Evolutionary conservation across 2,113 vertebrate species (phyloP), one percentile per base, ranked within the genome.

Genomic region (Pangasianodon hypophthalmus): DNA sequence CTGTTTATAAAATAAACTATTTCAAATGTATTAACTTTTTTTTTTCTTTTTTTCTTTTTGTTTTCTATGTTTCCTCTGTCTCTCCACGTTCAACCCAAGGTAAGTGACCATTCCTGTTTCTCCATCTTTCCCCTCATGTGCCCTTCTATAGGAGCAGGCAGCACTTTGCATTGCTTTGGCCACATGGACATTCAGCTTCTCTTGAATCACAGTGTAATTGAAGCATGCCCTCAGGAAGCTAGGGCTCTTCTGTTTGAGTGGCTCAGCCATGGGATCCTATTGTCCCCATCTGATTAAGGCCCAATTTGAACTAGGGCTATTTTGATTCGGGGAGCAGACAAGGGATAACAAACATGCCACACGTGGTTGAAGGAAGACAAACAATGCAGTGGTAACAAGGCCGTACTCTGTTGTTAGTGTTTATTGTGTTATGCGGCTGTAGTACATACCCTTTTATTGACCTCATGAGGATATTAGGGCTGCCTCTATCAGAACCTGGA

Each of bases 281-380:
- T 89, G 84, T 88, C 69, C 77, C 50, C 81, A 46, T 87, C 46
- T 84, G 50, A 58, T 82, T 84, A 77, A 86, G 58, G 58, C 80
- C 84, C 75, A 18, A 85, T 79, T 77, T 85, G 85, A 87, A 69
- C 86, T 54, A 37, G 37, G 52, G 67, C 41, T 54, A 32, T 73
- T 90, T 89, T 85, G 85, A 90, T 89, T 75, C 52, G 8, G 64
- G 75, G 75, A 91, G 41, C 50, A 79, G 84, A 69, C 9, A 69
- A 41, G 46, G 26, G 50, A 50, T 48, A 69, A 85, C 58, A 54
- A 80, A 64, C 56, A 80, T 32, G 46, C 69, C 54, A 16, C 69
- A 16, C 0, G 54, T 81, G 44, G 21, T 67, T 88, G 29, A 73
- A 50, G 21, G 24, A 26, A 88, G 82, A 37, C 21, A 32, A 32